These are phyloP conservation scores for Lacerta bilineata DNA, from an alignment of 2,797 vertebrate species.

Conservation along the genomic window DNA sequence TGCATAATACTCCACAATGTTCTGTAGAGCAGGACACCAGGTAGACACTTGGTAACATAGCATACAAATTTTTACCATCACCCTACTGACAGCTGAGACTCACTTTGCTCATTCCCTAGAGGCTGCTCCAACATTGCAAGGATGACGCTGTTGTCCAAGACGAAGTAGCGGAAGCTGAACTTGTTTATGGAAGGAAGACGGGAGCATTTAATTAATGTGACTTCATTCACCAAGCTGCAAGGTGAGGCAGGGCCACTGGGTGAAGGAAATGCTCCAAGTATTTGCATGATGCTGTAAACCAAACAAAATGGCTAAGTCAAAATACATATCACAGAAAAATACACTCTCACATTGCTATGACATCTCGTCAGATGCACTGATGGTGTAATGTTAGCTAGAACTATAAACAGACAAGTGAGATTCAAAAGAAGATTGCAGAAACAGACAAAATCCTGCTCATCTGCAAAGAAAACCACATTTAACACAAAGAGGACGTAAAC, in stretches of 20 bases:
- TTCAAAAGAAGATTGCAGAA: neutral
- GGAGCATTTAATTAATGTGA: slow-evolving; percentile 93
- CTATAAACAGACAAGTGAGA: neutral
- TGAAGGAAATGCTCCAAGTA: slow-evolving; percentile 94
- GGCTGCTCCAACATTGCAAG: slow-evolving; percentile 91
- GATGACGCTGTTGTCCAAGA: slow-evolving; percentile 92
- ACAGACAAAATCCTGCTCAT: neutral
- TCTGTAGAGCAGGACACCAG: neutral
- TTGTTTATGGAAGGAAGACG: slow-evolving; percentile 90
- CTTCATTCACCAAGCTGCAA: slow-evolving; percentile 96
- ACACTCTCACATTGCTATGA: neutral
- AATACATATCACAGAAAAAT: neutral
- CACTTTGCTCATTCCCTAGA: slow-evolving; percentile 89
- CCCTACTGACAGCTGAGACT: slow-evolving; percentile 62
- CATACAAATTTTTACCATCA: neutral
- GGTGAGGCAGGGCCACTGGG: slow-evolving; percentile 95
- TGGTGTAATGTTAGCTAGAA: neutral
- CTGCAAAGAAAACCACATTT: neutral
- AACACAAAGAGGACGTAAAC: neutral
- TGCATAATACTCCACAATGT: neutral
- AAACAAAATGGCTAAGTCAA: slow-evolving; percentile 62
- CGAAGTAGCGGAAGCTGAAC: slow-evolving; percentile 91
- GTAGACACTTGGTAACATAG: fast-evolving
- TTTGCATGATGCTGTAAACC: slow-evolving; percentile 92
- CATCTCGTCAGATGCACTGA: neutral